Evolutionary conservation across 2,113 vertebrate genomes (phyloP).

Genomic region (Pollachius pollachius): DNA sequence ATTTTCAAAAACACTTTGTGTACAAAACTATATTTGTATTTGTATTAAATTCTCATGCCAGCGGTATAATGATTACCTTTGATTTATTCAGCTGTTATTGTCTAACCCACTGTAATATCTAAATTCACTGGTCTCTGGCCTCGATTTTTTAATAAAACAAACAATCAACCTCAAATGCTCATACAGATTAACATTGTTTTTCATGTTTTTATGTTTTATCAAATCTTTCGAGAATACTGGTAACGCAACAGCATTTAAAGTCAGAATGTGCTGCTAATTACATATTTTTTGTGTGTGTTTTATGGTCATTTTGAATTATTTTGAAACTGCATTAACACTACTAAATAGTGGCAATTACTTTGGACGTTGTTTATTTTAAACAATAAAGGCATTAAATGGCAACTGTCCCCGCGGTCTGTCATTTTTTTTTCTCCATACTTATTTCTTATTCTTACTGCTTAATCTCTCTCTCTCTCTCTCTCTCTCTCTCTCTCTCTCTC

Average conservation of each 20-base stretch:
- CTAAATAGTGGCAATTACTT: conserved; percentile 30
- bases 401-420: conserved; percentile 7
- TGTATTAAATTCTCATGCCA: no score
- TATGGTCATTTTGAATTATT: conserved; percentile 50
- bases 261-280: neutral
- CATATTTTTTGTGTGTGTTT: neutral
- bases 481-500: no score
- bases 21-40: no score
- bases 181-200: no score
- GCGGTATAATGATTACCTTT: no score
- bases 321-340: conserved; percentile 30
- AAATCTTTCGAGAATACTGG: neutral
- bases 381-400: conserved; percentile 63
- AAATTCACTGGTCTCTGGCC: neutral
- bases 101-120: neutral
- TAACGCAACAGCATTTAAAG: neutral
- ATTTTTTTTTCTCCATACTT: neutral
- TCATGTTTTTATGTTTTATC: neutral
- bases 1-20: no score
- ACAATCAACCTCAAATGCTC: no score
- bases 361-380: conserved; percentile 49
- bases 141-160: neutral
- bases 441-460: conserved; percentile 16
- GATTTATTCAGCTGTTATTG: no score
- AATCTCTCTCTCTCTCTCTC: neutral